A percentile compares a stretch with the other conserved stretches of the same genome.
Conservation (phyloP, 2,888 invertebrate species). For the Melinopterus prodromus region DNA sequence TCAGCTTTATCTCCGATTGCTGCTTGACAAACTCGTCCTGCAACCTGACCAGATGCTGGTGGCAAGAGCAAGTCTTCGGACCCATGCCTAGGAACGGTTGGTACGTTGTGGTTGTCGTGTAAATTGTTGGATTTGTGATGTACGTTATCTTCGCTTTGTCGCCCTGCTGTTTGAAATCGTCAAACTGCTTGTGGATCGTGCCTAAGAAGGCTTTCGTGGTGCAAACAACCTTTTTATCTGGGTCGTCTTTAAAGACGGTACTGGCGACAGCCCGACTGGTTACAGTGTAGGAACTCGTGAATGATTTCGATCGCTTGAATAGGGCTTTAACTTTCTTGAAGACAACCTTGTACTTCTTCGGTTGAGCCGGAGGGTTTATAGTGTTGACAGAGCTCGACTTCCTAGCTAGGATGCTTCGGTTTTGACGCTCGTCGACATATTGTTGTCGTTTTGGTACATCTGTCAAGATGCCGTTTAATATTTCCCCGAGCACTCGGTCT, state of each 20-base stretch:
- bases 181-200: not conserved
- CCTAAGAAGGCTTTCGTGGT: not conserved
- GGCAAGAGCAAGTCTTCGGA: conserved; percentile 8
- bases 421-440: not conserved
- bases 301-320: conserved; percentile 8
- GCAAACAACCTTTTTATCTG: not conserved
- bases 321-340: conserved; percentile 6
- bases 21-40: conserved; percentile 12
- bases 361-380: not conserved
- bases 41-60: conserved; percentile 11
- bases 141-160: not conserved
- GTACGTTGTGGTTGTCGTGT: not conserved
- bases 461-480: conserved; percentile 13
- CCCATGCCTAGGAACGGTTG: conserved; percentile 9
- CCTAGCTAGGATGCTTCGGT: not conserved
- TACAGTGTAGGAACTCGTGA: not conserved
- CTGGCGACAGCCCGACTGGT: not conserved
- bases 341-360: conserved; percentile 6
- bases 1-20: conserved; percentile 11
- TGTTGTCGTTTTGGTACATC: not conserved
- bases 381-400: not conserved
- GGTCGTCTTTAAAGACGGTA: not conserved
- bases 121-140: not conserved
- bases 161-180: not conserved
- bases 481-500: not conserved